Conservation (phyloP, 37 sponge, comb jelly and placozoan species). For the Haliclona indistincta region DNA sequence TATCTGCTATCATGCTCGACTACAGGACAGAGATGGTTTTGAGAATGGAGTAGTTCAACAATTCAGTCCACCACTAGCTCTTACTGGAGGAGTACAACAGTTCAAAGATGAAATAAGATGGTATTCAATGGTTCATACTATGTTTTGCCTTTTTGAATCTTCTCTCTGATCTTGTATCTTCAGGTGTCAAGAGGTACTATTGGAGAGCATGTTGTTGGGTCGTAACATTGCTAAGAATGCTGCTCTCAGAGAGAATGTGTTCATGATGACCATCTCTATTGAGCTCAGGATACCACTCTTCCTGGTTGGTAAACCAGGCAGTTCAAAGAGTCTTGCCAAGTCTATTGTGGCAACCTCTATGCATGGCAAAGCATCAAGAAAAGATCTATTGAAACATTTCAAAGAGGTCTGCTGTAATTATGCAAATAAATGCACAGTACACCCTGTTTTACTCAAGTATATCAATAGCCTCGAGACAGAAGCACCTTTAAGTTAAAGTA, state of each 20-base stretch:
- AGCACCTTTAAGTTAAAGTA: no score
- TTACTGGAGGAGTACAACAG: constrained; percentile 41
- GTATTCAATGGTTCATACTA: no score
- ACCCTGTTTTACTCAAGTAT: no score
- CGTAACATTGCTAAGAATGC: constrained; percentile 86
- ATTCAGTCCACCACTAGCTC: constrained; percentile 42
- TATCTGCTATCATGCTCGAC: constrained; percentile 84
- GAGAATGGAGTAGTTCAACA: constrained; percentile 32
- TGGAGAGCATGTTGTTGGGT: constrained; percentile 58
- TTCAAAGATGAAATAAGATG: constrained; percentile 66
- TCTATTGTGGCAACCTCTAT: constrained; percentile 80
- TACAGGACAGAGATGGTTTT: constrained; percentile 61
- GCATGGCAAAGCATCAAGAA: constrained; percentile 59
- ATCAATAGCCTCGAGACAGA: no score
- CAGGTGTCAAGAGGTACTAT: constrained; percentile 67
- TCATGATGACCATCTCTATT: constrained; percentile 98
- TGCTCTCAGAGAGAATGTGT: constrained; percentile 96
- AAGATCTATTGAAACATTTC: constrained; percentile 32
- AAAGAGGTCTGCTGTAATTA: no score
- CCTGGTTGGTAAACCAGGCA: constrained; percentile 98
- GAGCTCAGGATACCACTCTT: constrained; percentile 96
- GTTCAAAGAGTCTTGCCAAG: constrained; percentile 95
- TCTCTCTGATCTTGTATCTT: background rate
- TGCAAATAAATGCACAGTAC: no score
- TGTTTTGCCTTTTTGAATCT: no score